phyloP scores from a whole-genome alignment of 92 coral and sea anemone species.

The Epizoanthus rinbou region DNA sequence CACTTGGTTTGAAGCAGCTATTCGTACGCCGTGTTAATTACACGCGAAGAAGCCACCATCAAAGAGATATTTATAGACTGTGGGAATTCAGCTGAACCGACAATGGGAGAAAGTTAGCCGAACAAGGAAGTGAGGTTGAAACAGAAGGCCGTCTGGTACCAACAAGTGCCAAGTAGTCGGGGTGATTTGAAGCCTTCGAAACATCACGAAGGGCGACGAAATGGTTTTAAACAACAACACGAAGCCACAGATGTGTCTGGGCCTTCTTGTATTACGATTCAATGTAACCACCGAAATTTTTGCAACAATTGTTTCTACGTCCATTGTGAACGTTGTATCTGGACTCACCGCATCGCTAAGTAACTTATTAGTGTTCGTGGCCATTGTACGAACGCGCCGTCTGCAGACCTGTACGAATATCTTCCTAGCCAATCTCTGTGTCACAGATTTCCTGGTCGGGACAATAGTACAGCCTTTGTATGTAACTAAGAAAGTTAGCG shows the following conservation, averaged over 20 bases:
- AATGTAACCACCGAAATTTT: constrained; percentile 30
- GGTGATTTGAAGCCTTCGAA: too few species aligned
- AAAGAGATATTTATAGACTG: too few species aligned
- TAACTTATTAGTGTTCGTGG: constrained; percentile 39
- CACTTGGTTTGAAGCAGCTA: too few species aligned
- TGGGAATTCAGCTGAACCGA: too few species aligned
- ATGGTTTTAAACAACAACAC: not conserved
- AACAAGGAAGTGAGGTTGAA: not conserved
- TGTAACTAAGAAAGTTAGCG: constrained; percentile 47
- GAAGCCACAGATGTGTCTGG: constrained; percentile 28
- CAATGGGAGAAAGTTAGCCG: too few species aligned
- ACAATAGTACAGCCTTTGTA: constrained; percentile 42
- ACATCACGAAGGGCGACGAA: not conserved
- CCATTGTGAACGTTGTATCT: constrained; percentile 33
- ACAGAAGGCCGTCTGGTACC: not conserved
- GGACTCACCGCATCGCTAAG: constrained; percentile 35
- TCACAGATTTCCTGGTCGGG: constrained; percentile 53
- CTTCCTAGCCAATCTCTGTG: constrained; percentile 38
- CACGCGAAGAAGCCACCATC: too few species aligned
- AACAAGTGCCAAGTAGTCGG: too few species aligned
- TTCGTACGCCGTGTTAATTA: too few species aligned
- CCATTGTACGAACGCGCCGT: constrained; percentile 31
- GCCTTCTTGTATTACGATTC: constrained; percentile 12
- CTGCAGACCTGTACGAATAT: constrained; percentile 37
- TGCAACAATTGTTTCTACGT: constrained; percentile 37